Base-by-base conservation (phyloP, 2,113 vertebrate species). In the Planiliza haematocheilus region DNA sequence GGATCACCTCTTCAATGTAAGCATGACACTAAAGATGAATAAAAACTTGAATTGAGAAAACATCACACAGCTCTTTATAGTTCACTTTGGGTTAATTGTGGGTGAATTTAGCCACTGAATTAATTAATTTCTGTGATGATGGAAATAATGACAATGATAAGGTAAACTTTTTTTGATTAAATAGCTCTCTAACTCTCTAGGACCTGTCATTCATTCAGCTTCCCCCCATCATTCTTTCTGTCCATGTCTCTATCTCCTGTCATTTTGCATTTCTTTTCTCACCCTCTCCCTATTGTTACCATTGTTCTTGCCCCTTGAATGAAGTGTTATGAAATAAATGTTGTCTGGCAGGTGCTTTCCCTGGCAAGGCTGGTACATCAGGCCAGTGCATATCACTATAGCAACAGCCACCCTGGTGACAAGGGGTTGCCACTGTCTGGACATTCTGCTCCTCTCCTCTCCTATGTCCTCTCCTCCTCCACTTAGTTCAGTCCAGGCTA, bases 351-450 rank as follows among this genome's bases (percentile, higher is more conserved):
- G 74, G 83, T 83, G 66, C 81, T 90, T 81, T 72, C 76, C 77
- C 71, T 77, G 79, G 70, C 79, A 74, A 62, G 20, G 65, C 62
- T 70, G 78, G 65, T 79, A 77, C 75, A 75, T 43, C 70, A 57
- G 71, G 66, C 41, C 80, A 80, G 50, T 42, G 34, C 49, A 64
- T 69, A 53, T 88, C 81, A 46, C 82, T 67, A 79, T 86, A 58
- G 85, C 78, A 84, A 87, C 82, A 65, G 77, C 81, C 67, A 67
- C 66, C 67, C 84, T 61, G 61, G 74, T 71, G 88, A 86, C 65
- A 66, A 74, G 57, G 55, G 84, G 82, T 82, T 62, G 72, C 79
- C 68, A 18, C 68, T 77, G 78, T 80, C 75, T 82, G 75, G 82
- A 77, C 75, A 70, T 49, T 72, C 39, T 43, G 43, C 53, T 74